phyloP scores from a whole-genome alignment of 2,113 vertebrate genomes.

The Marmota flaviventris region DNA sequence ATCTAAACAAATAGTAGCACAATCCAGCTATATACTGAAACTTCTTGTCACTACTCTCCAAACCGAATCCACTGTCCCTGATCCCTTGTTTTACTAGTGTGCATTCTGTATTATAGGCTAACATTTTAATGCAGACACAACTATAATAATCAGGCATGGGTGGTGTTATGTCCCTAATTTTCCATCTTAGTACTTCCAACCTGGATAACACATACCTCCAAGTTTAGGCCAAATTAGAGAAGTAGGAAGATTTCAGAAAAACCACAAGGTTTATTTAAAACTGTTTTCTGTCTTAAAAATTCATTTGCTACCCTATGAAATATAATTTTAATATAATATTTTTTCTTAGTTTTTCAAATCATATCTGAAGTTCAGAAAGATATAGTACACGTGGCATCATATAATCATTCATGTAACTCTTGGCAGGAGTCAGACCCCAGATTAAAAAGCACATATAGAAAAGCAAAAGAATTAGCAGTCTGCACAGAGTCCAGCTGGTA shows the following conservation, averaged over 20 bases:
- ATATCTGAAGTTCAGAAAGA: background rate
- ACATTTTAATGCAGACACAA: background rate
- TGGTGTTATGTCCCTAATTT: background rate
- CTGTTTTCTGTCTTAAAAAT: background rate
- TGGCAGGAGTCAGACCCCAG: background rate
- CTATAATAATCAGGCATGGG: background rate
- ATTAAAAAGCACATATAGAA: background rate
- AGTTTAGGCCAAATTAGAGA: background rate
- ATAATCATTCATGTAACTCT: background rate
- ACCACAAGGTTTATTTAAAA: slow-evolving; percentile 10
- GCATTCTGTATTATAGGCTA: background rate
- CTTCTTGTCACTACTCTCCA: background rate
- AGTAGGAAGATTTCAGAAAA: background rate
- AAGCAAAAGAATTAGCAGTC: background rate
- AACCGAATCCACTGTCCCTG: background rate
- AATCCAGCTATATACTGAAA: background rate
- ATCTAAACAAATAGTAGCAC: background rate
- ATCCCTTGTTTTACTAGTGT: background rate
- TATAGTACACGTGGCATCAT: background rate
- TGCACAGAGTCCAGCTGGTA: background rate
- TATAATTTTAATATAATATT: slow-evolving; percentile 9
- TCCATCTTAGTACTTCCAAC: background rate
- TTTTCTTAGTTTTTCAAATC: slow-evolving; percentile 8
- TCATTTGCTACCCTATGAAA: background rate
- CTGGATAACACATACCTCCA: background rate